These are phyloP conservation scores for Masticophis lateralis DNA, from an alignment of 2,797 vertebrate genomes.

Conservation along the genomic window DNA sequence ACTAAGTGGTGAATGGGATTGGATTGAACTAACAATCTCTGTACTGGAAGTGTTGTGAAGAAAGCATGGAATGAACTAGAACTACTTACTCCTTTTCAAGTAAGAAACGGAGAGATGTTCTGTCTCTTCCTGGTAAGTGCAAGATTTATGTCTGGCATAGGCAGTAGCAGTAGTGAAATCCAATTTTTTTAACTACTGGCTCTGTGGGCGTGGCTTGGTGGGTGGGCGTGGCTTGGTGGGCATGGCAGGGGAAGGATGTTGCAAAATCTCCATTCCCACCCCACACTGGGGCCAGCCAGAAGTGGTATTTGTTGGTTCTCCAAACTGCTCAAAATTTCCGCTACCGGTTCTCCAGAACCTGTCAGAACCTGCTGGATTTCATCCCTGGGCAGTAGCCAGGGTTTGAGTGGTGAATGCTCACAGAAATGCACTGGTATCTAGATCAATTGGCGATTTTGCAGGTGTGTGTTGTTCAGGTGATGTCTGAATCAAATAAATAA, in stretches of 20 bases:
- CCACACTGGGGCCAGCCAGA: too few species aligned
- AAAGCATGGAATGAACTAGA: not conserved
- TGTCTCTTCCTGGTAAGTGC: not conserved
- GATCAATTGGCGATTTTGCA: not conserved
- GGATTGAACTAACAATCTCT: not conserved
- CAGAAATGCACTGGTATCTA: not conserved
- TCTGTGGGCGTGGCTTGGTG: too few species aligned
- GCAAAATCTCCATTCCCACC: too few species aligned
- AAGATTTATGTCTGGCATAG: not conserved
- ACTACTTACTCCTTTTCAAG: not conserved
- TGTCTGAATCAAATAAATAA: not conserved
- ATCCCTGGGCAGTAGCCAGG: not conserved
- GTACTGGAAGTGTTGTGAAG: not conserved
- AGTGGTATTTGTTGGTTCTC: too few species aligned
- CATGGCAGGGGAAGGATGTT: too few species aligned
- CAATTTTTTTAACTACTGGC: too few species aligned
- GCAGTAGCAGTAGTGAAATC: not conserved
- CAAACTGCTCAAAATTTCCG: too few species aligned
- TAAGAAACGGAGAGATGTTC: not conserved
- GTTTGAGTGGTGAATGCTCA: not conserved
- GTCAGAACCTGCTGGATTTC: too few species aligned
- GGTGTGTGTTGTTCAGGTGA: not conserved
- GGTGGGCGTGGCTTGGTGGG: too few species aligned
- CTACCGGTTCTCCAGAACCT: too few species aligned
- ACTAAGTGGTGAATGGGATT: not conserved